Percentiles rank a stretch among this genome's conserved stretches.
Conservation (phyloP, 2,113 vertebrate genomes). For the Ahaetulla prasina region DNA sequence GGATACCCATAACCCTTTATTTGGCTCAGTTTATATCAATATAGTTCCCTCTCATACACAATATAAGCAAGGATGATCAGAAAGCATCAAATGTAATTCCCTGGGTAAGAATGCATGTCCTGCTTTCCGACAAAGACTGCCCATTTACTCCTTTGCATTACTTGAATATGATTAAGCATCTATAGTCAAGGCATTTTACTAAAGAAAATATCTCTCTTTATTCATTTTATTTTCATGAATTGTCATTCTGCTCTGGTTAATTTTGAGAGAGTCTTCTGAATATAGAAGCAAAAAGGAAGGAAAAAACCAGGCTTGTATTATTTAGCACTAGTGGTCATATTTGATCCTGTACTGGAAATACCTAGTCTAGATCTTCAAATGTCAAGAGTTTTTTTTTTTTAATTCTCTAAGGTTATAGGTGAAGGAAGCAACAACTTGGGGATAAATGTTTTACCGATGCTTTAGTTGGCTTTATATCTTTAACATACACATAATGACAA, state of each 20-base stretch:
- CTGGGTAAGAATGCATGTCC: conserved; percentile 12
- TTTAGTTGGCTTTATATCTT: conserved; percentile 32
- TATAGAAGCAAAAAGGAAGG: rapidly evolving
- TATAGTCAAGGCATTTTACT: conserved; percentile 17
- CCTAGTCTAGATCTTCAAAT: neutral
- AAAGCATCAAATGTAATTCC: conserved; percentile 15
- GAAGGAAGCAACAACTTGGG: conserved; percentile 30
- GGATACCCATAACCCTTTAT: neutral
- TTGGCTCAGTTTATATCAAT: neutral
- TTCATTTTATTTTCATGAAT: neutral
- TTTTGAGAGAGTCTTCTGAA: neutral
- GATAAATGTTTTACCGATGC: conserved; percentile 27
- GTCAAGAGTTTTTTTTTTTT: conserved; percentile 26
- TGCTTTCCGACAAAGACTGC: rapidly evolving
- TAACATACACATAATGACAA: neutral
- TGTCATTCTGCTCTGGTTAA: neutral
- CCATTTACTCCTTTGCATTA: conserved; percentile 21
- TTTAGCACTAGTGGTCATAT: rapidly evolving
- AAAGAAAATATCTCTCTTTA: neutral
- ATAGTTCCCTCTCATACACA: neutral
- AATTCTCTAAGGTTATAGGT: neutral
- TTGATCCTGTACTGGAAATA: conserved; percentile 19
- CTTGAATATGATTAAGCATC: neutral
- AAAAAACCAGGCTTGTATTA: rapidly evolving
- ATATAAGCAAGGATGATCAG: neutral